phyloP scores from a whole-genome alignment of 2,113 vertebrate genomes.

The Plectropomus leopardus region DNA sequence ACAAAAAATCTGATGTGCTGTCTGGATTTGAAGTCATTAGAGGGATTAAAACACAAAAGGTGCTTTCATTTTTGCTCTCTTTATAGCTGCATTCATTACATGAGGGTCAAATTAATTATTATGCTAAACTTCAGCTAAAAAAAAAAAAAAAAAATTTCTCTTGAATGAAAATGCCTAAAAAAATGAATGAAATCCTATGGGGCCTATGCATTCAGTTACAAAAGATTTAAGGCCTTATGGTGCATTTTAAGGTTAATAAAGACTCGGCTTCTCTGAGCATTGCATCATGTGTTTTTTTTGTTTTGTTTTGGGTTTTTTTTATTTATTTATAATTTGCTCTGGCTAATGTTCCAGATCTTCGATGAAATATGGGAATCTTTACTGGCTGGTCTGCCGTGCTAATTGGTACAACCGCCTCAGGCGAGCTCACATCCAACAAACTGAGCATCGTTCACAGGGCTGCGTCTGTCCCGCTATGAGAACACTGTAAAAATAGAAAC shows the following conservation, averaged over 20 bases:
- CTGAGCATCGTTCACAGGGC: constrained; percentile 44
- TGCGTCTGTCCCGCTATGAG: constrained; percentile 22
- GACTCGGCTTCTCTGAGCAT: constrained; percentile 4
- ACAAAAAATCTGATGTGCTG: neutral
- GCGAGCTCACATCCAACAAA: constrained; percentile 54
- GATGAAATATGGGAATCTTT: constrained; percentile 66
- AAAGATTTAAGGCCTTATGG: constrained; percentile 2
- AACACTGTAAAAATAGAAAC: constrained; percentile 33
- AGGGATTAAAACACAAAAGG: constrained; percentile 21
- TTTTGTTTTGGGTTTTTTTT: neutral
- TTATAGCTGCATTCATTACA: constrained; percentile 14
- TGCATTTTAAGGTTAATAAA: constrained; percentile 7
- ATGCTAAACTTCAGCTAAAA: too few relatives aligned
- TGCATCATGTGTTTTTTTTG: constrained; percentile 11
- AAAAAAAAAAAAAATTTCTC: constrained; percentile 9
- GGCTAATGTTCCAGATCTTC: constrained; percentile 65
- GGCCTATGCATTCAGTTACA: constrained; percentile 3
- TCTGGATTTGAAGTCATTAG: constrained; percentile 26
- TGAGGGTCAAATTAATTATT: constrained; percentile 36
- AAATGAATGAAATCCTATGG: neutral
- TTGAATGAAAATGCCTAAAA: constrained; percentile 9
- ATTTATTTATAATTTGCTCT: constrained; percentile 48
- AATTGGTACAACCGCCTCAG: constrained; percentile 74
- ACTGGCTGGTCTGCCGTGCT: constrained; percentile 61
- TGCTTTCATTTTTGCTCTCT: constrained; percentile 3